Conservation (phyloP, 2,888 invertebrate genomes). For the Synanthedon myopaeformis region DNA sequence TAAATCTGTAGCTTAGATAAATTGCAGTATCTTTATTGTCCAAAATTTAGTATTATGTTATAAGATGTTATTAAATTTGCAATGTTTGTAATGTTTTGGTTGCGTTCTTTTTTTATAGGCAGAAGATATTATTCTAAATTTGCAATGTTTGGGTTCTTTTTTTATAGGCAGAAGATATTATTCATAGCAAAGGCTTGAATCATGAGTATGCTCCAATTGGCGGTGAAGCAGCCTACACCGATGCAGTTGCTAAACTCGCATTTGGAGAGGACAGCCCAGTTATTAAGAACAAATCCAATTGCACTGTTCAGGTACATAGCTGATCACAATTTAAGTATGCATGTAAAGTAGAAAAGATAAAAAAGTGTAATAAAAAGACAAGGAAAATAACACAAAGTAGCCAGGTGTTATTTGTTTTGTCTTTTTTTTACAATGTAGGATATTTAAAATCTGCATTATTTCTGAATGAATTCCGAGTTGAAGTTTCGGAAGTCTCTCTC, state of each 20-base stretch:
- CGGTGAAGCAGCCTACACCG: conserved; percentile 87
- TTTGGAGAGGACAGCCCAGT: conserved; percentile 82
- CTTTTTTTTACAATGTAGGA: too few species aligned
- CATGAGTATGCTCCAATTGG: conserved; percentile 96
- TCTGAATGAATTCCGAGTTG: too few species aligned
- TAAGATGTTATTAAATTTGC: background rate
- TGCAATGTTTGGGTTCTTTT: conserved; percentile 1
- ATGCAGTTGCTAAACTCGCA: conserved; percentile 87
- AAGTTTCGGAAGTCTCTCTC: too few species aligned
- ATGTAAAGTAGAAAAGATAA: too few species aligned
- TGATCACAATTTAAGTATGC: too few species aligned
- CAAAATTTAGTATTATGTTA: background rate
- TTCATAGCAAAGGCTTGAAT: conserved; percentile 79
- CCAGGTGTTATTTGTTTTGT: too few species aligned
- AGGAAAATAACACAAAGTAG: too few species aligned
- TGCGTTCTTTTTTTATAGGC: conserved; percentile 70
- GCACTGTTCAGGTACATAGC: conserved; percentile 75
- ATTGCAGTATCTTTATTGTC: background rate
- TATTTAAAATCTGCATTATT: too few species aligned
- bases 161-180: conserved; percentile 82
- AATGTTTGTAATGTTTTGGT: too few species aligned
- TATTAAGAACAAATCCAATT: conserved; percentile 76
- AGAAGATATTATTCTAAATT: conserved; percentile 74
- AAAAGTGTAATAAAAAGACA: too few species aligned
- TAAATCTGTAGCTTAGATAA: too few species aligned